Percentiles rank a stretch among this genome's conserved stretches.
Evolutionary conservation across 2,113 vertebrate genomes (phyloP).

Genomic region (Pedionomus torquatus): DNA sequence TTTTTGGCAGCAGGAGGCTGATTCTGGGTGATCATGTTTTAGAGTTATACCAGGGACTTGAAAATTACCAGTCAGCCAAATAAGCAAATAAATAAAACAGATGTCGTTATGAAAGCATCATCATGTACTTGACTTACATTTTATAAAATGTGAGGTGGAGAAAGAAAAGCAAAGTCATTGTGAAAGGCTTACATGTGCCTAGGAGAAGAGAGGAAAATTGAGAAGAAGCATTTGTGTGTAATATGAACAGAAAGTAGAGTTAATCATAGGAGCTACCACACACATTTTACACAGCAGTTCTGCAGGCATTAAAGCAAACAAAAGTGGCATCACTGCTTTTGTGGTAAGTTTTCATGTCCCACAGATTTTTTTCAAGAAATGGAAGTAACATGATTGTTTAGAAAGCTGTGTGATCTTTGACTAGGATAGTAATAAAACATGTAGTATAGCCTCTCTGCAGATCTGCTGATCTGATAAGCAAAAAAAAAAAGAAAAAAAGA

Average conservation of each 20-base stretch:
- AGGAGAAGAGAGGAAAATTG: neutral
- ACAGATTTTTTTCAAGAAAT: neutral
- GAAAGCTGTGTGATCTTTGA: neutral
- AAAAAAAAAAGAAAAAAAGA: neutral
- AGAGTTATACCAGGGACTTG: neutral
- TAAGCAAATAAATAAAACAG: constrained; percentile 5
- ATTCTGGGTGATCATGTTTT: neutral
- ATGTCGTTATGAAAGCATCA: neutral
- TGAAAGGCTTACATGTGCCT: neutral
- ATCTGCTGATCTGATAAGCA: neutral
- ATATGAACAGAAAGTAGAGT: neutral
- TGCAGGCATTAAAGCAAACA: neutral
- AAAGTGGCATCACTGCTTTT: neutral
- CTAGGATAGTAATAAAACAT: neutral
- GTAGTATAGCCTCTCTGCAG: neutral
- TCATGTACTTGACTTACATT: neutral
- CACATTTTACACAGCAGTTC: neutral
- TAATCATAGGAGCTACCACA: neutral
- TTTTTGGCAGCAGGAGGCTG: neutral
- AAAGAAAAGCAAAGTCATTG: neutral
- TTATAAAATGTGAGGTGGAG: neutral
- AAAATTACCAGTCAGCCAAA: constrained; percentile 3
- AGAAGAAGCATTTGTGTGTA: neutral
- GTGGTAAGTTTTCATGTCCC: neutral
- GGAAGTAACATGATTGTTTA: neutral